phyloP scores from a whole-genome alignment of 2,888 invertebrate species.

The Coelogynopora nodosa region DNA sequence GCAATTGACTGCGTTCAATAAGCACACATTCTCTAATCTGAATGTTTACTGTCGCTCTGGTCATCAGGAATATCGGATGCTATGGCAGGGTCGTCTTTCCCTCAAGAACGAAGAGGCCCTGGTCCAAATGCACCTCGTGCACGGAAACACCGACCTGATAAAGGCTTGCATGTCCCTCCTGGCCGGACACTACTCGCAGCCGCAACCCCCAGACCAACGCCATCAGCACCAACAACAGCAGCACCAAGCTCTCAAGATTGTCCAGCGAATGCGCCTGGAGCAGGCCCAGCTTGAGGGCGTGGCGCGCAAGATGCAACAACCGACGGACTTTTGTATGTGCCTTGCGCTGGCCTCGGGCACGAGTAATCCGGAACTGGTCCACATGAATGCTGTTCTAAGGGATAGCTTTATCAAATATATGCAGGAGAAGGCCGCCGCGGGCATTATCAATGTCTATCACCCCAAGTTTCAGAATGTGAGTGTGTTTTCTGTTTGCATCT shows the following conservation, averaged over 20 bases:
- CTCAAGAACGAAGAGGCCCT: conserved; percentile 93
- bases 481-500: conserved; percentile 70
- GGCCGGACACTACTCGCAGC: neutral
- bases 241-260: conserved; percentile 70
- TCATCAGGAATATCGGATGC: conserved; percentile 81
- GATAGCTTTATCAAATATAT: conserved; percentile 91
- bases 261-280: conserved; percentile 94
- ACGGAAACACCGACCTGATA: conserved; percentile 84
- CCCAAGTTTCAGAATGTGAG: conserved; percentile 72
- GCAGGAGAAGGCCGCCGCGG: conserved; percentile 92
- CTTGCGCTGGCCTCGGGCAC: conserved; percentile 90
- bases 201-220: neutral
- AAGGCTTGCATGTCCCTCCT: conserved; percentile 74
- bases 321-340: conserved; percentile 82
- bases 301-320: conserved; percentile 86
- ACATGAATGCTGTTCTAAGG: conserved; percentile 77
- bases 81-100: conserved; percentile 93
- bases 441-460: conserved; percentile 83
- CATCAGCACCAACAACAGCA: neutral
- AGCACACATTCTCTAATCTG: no score
- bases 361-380: conserved; percentile 85
- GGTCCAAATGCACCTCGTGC: conserved; percentile 97
- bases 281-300: conserved; percentile 91
- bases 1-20: no score
- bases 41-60: no score